Conservation (phyloP, 2,113 vertebrate species). For the Panurus biarmicus region DNA sequence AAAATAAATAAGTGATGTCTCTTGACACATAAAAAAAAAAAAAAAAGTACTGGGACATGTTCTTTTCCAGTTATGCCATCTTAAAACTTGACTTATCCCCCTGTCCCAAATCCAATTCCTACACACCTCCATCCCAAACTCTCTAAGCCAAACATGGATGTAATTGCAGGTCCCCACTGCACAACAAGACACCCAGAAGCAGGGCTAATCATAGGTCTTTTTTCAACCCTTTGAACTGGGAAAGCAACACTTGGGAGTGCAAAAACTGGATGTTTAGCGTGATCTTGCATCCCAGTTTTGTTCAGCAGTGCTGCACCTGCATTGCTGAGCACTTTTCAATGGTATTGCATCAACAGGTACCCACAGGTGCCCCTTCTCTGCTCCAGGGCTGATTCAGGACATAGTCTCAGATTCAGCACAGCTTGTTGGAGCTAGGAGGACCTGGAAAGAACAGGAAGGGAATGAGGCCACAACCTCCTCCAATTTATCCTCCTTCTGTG, state of each 20-base stretch:
- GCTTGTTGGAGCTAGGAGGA: neutral
- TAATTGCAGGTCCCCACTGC: neutral
- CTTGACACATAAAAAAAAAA: neutral
- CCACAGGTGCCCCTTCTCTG: neutral
- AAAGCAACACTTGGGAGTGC: neutral
- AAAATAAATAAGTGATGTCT: neutral
- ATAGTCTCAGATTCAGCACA: neutral
- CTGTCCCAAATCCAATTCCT: neutral
- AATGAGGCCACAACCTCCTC: neutral
- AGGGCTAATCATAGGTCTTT: neutral
- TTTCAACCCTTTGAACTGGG: neutral
- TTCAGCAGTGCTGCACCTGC: neutral
- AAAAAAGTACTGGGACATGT: neutral
- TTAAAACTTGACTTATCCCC: neutral
- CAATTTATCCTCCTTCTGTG: neutral
- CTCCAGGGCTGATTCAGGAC: neutral
- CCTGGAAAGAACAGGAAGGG: neutral
- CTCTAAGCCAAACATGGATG: neutral
- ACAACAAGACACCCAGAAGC: neutral
- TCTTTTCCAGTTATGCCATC: neutral
- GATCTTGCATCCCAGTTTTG: neutral
- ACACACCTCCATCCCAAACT: neutral
- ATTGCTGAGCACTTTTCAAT: fast-evolving
- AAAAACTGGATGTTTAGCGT: neutral
- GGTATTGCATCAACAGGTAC: neutral